These are phyloP conservation scores for Branchinecta lindahli DNA, from an alignment of 1,140 invertebrate genomes.

Conservation along the genomic window DNA sequence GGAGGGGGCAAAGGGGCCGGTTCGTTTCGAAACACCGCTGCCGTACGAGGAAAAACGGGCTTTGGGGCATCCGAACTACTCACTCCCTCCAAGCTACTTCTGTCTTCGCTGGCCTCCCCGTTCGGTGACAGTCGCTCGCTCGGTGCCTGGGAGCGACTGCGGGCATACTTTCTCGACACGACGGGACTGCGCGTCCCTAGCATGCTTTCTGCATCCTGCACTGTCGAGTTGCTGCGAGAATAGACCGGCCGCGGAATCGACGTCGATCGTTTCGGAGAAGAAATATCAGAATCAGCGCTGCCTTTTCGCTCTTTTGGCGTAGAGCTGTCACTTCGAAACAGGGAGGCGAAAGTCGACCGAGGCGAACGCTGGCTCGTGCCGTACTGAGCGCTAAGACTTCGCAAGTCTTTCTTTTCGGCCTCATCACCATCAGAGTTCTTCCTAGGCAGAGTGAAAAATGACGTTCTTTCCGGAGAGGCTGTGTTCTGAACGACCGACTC, in stretches of 20 bases:
- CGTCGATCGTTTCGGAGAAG: neutral
- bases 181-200: neutral
- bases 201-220: neutral
- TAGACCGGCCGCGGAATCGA: conserved; percentile 2
- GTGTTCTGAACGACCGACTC: neutral
- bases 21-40: neutral
- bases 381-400: neutral
- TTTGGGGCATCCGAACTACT: neutral
- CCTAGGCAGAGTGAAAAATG: neutral
- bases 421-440: neutral
- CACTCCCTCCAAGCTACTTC: neutral
- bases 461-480: neutral
- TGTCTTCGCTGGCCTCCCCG: neutral
- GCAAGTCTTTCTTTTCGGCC: neutral
- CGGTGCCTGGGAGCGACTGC: neutral
- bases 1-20: neutral
- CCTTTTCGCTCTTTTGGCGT: neutral
- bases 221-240: neutral
- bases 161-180: neutral
- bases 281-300: neutral
- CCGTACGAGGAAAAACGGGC: neutral
- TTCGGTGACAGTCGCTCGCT: neutral
- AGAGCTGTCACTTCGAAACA: neutral
- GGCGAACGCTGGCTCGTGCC: neutral
- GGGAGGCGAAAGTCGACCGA: neutral